Conservation (phyloP, 2,797 vertebrate genomes). For the Chelonia mydas region DNA sequence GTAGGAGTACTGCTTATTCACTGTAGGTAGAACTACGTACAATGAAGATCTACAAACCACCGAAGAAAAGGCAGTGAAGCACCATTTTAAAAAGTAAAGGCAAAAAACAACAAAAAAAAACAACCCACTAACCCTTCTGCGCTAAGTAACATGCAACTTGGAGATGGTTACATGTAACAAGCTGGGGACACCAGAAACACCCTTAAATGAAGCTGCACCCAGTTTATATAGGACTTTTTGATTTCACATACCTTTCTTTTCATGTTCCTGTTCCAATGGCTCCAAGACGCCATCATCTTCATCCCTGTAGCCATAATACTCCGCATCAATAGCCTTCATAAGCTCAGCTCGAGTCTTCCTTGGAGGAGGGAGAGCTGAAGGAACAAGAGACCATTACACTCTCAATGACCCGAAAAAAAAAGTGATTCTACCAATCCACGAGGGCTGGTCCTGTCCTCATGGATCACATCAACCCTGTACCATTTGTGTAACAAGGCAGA, state of each 20-base stretch:
- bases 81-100: background rate
- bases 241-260: slow-evolving; percentile 85
- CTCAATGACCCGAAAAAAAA: background rate
- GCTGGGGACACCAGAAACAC: background rate
- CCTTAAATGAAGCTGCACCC: background rate
- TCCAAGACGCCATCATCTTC: slow-evolving; percentile 95
- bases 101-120: background rate
- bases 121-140: background rate
- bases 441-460: background rate
- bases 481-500: background rate
- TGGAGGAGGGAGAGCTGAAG: slow-evolving; percentile 89
- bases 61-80: background rate
- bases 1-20: background rate
- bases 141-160: background rate
- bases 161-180: background rate
- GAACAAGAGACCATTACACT: background rate
- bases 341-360: slow-evolving; percentile 94
- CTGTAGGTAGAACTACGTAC: background rate
- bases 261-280: slow-evolving; percentile 91
- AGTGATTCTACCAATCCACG: background rate
- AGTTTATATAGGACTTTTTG: background rate
- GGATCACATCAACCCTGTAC: rapidly evolving
- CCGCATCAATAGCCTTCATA: slow-evolving; percentile 96
- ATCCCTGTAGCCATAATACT: slow-evolving; percentile 96
- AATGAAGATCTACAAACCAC: background rate